A percentile compares a stretch with the other conserved stretches of the same genome.
Conservation (phyloP, 2,888 invertebrate genomes). For the Eupithecia insigniata region DNA sequence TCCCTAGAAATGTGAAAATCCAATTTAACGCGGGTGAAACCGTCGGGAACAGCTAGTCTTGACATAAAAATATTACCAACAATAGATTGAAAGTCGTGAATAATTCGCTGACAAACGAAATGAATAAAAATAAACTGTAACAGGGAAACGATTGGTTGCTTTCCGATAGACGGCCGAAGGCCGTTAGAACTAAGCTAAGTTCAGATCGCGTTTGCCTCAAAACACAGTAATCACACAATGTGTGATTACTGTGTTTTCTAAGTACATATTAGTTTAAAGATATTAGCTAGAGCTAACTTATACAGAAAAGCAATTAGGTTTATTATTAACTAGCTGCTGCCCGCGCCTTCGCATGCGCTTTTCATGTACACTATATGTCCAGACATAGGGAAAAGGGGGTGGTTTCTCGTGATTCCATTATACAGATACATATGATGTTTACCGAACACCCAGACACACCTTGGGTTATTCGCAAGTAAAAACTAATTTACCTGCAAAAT, state of each 20-base stretch:
- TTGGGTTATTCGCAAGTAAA: too few relatives aligned
- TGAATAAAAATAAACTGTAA: constrained; percentile 53
- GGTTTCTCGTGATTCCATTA: too few relatives aligned
- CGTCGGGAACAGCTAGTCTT: too few relatives aligned
- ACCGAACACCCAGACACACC: too few relatives aligned
- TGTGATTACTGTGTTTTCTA: neutral
- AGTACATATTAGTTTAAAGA: neutral
- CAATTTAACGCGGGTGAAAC: too few relatives aligned
- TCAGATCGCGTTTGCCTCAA: neutral
- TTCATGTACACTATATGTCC: too few relatives aligned
- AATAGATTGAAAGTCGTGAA: constrained; percentile 49
- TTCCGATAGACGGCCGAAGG: constrained; percentile 53
- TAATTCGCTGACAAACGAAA: constrained; percentile 52
- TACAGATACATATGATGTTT: too few relatives aligned
- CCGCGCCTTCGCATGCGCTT: too few relatives aligned
- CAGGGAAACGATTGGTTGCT: constrained; percentile 55
- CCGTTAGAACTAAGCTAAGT: constrained; percentile 18
- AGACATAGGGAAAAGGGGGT: too few relatives aligned
- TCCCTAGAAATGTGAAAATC: too few relatives aligned
- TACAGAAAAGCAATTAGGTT: neutral
- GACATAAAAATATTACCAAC: constrained; percentile 2
- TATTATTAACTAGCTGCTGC: neutral
- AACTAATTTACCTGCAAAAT: too few relatives aligned
- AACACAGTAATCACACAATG: neutral
- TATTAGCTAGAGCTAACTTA: neutral